Evolutionary conservation across 2,113 vertebrate genomes (phyloP), one percentile per base, ranked within the genome.

Genomic region (Gymnarchus niloticus): DNA sequence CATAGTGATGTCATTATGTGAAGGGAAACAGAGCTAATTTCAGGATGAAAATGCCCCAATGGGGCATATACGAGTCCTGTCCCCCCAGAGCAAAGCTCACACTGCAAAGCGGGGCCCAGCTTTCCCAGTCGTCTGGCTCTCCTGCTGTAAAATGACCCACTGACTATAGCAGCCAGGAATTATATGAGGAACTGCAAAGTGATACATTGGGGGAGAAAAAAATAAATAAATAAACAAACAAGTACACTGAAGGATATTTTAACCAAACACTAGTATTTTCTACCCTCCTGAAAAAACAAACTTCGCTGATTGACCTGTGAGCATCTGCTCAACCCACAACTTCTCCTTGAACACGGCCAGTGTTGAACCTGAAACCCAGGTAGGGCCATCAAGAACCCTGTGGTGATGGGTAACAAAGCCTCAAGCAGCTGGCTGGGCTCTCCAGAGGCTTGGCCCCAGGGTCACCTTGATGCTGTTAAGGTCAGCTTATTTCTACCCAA

Each of bases 1-100:
- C 52, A 83, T 28, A 23, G 82, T 84, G 86, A 84, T 78, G 69
- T 87, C 86, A 87, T 84, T 76, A 33, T 49, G 69, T 46, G 23
- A 19, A 33, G 59, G 33, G 82, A 83, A 25, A 56, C 54, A 57
- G 54, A 57, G 37, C 37, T n/a, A 33, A 83, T 46, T 56, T 83
- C 33, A 37, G 81, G 81, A 57, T 41, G 81, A 57, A 57, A 56
- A 83, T 49, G 81, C 14, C 33, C 52, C 3, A 54, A 56, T 56
- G 33, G 37, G 33, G 56, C 54, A 83, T 54, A 83, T 9, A 59
- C 56, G 59, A 54, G 21, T 5, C 8, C 10, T 9, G 28, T 23
- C 6, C 73, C n/a, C n/a, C n/a, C n/a, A n/a, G 6, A 28, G 49
- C 9, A 23, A 14, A 37, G 12, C 52, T 3, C 25, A 41, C 52